Base-by-base conservation (phyloP, 2,888 invertebrate genomes). In the Drosophila rellima region DNA sequence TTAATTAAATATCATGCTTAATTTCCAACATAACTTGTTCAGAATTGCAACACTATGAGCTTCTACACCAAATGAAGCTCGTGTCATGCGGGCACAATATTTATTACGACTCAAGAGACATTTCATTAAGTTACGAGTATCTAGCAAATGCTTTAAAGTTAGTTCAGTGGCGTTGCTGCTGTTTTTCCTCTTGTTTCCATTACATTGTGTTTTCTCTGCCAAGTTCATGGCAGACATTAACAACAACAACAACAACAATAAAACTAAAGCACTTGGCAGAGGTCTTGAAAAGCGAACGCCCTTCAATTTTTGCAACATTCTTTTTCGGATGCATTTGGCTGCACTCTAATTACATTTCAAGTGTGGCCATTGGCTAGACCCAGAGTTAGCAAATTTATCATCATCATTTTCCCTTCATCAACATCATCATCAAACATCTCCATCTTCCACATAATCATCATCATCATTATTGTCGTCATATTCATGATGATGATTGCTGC, bases 281-380 rank as follows among this genome's bases (percentile, higher is more conserved):
- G 63, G 71, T 59, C 72, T 73, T 59, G 66, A 72, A 52, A 40
- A 48, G 44, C 74, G 55, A 51, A 63, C 64, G 75, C 75, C 75
- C 75, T 79, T 75, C 79, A 74, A 69, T 75, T 78, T 75, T 70
- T 69, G 79, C 60, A 78, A 79, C 63, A 69, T 75, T 74, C 61
- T 55, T 70, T 68, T 67, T 70, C 54, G 57, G 86, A 54, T 83
- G 83, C 80, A 86, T 86, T 83, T 69, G 84, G 68, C 75, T 84
- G 82, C 88, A 88, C 85, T 84, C 75, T 69, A 88, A 82, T 84
- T 84, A 74, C 66, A 88, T 78, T 81, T 74, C 47, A 67, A 86
- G 87, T 83, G 87, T 77, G 81, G 80, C 72, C 80, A 80, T 77
- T 66, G 77, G 77, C 72, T 57, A 39, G 47, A 13, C 39, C 62